phyloP scores from a whole-genome alignment of 1,140 invertebrate genomes.

The Chironomus tepperi region DNA sequence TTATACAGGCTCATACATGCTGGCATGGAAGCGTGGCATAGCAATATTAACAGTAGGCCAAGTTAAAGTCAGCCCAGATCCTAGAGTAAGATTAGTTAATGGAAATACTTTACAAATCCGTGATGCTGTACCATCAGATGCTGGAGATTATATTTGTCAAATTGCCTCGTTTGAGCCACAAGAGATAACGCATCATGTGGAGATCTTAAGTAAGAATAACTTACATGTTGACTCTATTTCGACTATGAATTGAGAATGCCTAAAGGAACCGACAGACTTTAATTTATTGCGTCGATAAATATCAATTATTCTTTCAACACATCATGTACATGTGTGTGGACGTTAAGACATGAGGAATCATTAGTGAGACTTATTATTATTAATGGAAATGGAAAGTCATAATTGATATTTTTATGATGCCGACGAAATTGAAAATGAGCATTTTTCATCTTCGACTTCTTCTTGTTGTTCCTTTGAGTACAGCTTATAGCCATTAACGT shows the following conservation, averaged over 20 bases:
- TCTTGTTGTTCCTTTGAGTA: background rate
- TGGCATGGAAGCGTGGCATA: slow-evolving; percentile 43
- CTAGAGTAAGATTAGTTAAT: slow-evolving; percentile 39
- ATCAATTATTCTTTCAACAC: background rate
- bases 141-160: slow-evolving; percentile 44
- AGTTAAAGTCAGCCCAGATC: slow-evolving; percentile 42
- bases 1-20: slow-evolving; percentile 38
- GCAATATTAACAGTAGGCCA: slow-evolving; percentile 44
- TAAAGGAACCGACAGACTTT: background rate
- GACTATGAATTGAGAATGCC: background rate
- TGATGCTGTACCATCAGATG: slow-evolving; percentile 40
- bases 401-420: background rate
- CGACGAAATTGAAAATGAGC: background rate
- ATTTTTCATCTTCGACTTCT: background rate
- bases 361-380: background rate
- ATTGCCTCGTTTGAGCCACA: slow-evolving; percentile 41
- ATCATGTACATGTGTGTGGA: no score
- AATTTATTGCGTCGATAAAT: slow-evolving; percentile 18
- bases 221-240: background rate
- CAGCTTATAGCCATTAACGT: no score
- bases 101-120: slow-evolving; percentile 42
- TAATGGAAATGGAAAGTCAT: background rate
- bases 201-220: slow-evolving; percentile 41
- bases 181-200: slow-evolving; percentile 43
- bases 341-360: background rate